Base-by-base conservation (phyloP, 1,140 invertebrate species). In the Oedothorax gibbosus region DNA sequence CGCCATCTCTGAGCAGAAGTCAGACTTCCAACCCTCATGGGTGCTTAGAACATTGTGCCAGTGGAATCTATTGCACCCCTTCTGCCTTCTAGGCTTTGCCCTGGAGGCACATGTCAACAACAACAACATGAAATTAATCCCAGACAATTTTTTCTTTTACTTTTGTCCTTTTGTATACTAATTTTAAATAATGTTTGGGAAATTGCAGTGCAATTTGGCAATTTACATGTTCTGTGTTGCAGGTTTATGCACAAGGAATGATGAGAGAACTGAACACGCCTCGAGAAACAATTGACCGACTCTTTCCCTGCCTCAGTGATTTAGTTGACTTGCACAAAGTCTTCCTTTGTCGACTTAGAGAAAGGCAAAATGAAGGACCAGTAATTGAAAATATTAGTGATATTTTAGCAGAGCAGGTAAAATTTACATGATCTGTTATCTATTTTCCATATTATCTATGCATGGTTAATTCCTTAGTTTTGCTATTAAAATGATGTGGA, bases 241-340 rank as follows among this genome's bases (percentile, higher is more conserved):
- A 95, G 93, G 93, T 97, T 88, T 98, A 98, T 90, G 94, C 94
- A n/a, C 95, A 96, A 81, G 96, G 96, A 72, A 92, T 98, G 89
- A 91, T 94, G 86, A 93, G 94, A 12, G 93, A 96, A 89, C 93
- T 96, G 87, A 92, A 94, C 86, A 88, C 93, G 86, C 92, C 93
- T 15, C 91, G 86, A 51, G 90, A 93, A 11, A 93, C 94, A 88
- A 91, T 96, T 0, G 94, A 96, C 85, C 92, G 94, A 62, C 95
- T 98, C 92, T 98, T 99, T 91, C 97, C 97, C 0, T 92, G 95
- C 68, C 90, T 99, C n/a, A 92, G 93, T 64, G 95, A 97, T 88
- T 92, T 98, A 75, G 95, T 96, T 86, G 93, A 96, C 86, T 92
- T 98, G 73, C 97, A 99, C 91, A 93, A 96, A 79, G 91, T 90